A percentile compares a stretch with the other conserved stretches of the same genome.
phyloP scores from a whole-genome alignment of 2,888 invertebrate genomes.

The Orgyia antiqua region DNA sequence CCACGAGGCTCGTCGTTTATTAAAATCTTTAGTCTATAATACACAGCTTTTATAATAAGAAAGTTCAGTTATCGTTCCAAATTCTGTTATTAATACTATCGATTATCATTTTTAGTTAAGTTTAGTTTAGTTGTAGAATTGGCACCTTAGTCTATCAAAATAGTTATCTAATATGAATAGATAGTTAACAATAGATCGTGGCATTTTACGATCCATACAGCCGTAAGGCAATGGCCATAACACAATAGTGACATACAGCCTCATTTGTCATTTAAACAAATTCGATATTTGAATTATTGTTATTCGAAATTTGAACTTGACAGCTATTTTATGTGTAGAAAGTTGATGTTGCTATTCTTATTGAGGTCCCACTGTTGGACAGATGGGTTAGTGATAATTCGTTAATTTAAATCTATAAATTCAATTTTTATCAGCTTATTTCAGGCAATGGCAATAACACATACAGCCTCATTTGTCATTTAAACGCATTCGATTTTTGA shows the following conservation, averaged over 20 bases:
- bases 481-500: neutral
- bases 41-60: no score
- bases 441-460: neutral
- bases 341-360: constrained; percentile 5
- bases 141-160: no score
- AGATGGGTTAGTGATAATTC: no score
- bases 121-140: no score
- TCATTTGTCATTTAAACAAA: neutral
- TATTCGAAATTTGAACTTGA: constrained; percentile 7
- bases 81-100: no score
- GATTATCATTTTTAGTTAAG: no score
- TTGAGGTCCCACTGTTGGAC: no score
- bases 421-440: no score
- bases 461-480: neutral
- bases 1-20: no score
- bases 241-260: neutral
- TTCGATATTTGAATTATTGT: neutral
- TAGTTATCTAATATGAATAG: neutral
- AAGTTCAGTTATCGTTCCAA: no score
- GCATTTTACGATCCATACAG: neutral
- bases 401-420: no score
- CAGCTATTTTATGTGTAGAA: neutral
- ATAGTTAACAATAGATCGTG: constrained; percentile 12
- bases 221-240: neutral
- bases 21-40: no score